Percentiles rank a stretch among this genome's conserved stretches.
These are phyloP conservation scores for Leucosticte australis DNA, from an alignment of 2,113 vertebrate species.

Conservation along the genomic window DNA sequence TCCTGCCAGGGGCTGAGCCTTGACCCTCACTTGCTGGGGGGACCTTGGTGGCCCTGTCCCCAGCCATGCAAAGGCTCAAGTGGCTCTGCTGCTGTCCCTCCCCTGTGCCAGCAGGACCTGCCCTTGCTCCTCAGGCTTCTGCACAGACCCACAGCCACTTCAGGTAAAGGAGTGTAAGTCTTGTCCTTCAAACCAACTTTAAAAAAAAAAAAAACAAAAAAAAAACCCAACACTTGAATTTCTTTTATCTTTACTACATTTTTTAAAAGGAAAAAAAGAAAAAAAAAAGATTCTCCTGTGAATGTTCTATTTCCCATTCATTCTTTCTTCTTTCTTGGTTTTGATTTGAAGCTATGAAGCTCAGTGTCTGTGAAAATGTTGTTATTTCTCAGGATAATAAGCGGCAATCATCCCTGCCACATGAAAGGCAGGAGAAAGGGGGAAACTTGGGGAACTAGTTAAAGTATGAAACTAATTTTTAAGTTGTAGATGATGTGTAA, in stretches of 20 bases:
- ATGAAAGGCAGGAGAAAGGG: conserved; percentile 55
- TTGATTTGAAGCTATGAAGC: conserved; percentile 66
- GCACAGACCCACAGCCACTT: not conserved
- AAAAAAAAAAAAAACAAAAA: not conserved
- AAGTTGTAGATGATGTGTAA: conserved; percentile 51
- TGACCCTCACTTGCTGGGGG: not conserved
- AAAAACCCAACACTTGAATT: conserved; percentile 68
- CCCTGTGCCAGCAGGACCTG: not conserved
- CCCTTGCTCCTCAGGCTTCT: not conserved
- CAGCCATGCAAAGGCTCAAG: accelerated
- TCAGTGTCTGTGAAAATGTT: conserved; percentile 68
- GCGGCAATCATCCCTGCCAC: conserved; percentile 74
- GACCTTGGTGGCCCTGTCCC: not conserved
- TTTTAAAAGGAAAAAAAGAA: not conserved
- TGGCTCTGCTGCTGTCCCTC: not conserved
- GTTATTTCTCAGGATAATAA: conserved; percentile 76
- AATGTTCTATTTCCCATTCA: conserved; percentile 63
- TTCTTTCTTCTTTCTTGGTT: conserved; percentile 61
- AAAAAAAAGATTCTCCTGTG: conserved; percentile 16
- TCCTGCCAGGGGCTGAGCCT: not conserved
- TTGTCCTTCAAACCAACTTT: conserved; percentile 71
- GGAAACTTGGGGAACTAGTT: conserved; percentile 58
- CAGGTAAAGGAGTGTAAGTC: not conserved
- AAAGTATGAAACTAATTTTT: conserved; percentile 57
- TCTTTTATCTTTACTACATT: conserved; percentile 70